These are phyloP conservation scores for Nesometra sesokonis DNA, from an alignment of 35 echinoderm and acorn worm species.

Conservation along the genomic window DNA sequence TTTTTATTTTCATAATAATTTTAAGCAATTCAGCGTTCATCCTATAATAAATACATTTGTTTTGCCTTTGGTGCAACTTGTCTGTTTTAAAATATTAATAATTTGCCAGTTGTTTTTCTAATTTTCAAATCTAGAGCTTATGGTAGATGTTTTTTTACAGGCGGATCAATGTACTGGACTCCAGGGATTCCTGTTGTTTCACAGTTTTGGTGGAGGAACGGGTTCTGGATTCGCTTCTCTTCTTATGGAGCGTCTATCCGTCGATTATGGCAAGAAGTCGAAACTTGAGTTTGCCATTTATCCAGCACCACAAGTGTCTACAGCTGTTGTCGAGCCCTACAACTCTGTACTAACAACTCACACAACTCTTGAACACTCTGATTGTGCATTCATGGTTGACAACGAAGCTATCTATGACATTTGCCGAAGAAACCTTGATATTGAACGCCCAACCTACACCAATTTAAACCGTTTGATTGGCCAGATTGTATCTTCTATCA, in stretches of 20 bases:
- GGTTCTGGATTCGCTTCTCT: constrained; percentile 33
- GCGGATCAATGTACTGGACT: constrained; percentile 23
- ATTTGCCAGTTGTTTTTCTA: no score
- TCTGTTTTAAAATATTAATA: no score
- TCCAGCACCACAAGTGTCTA: constrained; percentile 22
- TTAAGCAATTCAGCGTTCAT: no score
- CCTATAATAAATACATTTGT: no score
- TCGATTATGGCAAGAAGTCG: constrained; percentile 53
- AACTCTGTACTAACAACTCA: constrained; percentile 27
- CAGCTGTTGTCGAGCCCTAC: constrained; percentile 29
- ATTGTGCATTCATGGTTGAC: constrained; percentile 32
- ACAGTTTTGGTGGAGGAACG: constrained; percentile 28
- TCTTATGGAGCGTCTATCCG: constrained; percentile 50
- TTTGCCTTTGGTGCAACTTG: no score
- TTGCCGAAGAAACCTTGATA: constrained; percentile 24
- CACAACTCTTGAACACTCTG: constrained; percentile 23
- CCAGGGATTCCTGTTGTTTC: constrained; percentile 26
- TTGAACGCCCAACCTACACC: constrained; percentile 22
- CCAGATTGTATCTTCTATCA: constrained; percentile 34
- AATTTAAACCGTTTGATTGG: constrained; percentile 30
- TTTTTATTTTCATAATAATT: no score
- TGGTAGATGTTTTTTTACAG: not conserved
- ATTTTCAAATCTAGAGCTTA: no score
- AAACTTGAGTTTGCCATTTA: constrained; percentile 24
- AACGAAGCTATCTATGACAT: constrained; percentile 40